Evolutionary conservation across 2,113 vertebrate genomes (phyloP), one percentile per base, ranked within the genome.

Genomic region (Takifugu bimaculatus): DNA sequence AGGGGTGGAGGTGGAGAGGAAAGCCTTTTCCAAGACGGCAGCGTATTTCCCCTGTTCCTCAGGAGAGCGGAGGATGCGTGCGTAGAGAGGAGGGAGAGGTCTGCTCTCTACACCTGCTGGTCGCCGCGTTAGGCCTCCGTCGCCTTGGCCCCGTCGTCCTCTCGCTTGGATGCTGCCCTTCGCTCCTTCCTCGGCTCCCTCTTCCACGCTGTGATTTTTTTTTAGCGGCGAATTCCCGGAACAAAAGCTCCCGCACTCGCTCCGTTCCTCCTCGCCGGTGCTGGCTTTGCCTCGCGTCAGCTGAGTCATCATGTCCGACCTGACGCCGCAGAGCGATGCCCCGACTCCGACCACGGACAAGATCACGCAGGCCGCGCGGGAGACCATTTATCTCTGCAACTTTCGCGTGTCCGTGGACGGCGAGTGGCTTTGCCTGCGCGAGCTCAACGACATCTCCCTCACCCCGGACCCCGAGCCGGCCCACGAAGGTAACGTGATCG

Each of bases 231-330:
- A 68, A 65, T 54, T 68, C 56, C 62, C 10, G 63, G 80, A 74
- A 72, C 79, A 61, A 87, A 86, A 64, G 57, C 80, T 48, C 25
- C 63, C 52, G 43, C 54, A 26, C 57, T 25, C n/a, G 15, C n/a
- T 20, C 44, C 43, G 29, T 70, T 74, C 53, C 54, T n/a, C 1
- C 64, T 62, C 65, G 76, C 66, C 65, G 74, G 74, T 85, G 85
- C 87, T 91, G 66, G 72, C 75, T 67, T 77, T 67, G 88, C 91
- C 90, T 91, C 71, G 70, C 89, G 90, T 87, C 91, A 91, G 94
- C 96, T 95, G 96, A 98, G 94, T 98, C 97, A 98, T 94, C 93
- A 99, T 99, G 97, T 96, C 97, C 81, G 96, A 97, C 89, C 93
- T 98, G 92, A 98, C 93, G 78, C 96, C 95, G 88, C 96, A 96